phyloP scores from a whole-genome alignment of 2,113 vertebrate genomes.

The Seriola aureovittata region DNA sequence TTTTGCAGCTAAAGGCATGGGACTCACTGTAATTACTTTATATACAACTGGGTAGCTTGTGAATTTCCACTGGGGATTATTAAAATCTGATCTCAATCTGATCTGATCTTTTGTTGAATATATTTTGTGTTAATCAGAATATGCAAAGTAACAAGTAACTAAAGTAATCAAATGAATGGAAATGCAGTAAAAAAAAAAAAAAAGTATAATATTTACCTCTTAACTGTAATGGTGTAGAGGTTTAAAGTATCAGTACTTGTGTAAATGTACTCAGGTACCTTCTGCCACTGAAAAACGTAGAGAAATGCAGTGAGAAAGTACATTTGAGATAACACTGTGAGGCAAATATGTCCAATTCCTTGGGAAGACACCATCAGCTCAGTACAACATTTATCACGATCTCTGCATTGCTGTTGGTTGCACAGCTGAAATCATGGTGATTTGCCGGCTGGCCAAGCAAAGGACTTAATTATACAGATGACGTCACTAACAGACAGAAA shows the following conservation, averaged over 20 bases:
- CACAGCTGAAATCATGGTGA: background rate
- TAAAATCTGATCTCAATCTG: too few relatives aligned
- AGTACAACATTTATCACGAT: background rate
- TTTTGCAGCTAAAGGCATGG: too few relatives aligned
- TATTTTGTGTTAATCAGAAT: background rate
- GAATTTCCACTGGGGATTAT: background rate
- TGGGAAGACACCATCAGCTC: background rate
- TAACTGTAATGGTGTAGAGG: background rate
- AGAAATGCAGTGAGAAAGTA: background rate
- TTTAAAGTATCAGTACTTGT: background rate
- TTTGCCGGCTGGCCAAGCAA: background rate
- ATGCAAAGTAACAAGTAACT: background rate
- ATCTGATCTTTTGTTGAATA: background rate
- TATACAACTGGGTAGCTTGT: background rate
- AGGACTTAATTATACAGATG: constrained; percentile 14
- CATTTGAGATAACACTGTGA: background rate
- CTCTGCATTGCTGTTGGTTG: background rate
- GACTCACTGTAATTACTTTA: background rate
- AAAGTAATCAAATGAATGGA: background rate
- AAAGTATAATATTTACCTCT: too few relatives aligned
- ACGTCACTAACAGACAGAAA: constrained; percentile 1
- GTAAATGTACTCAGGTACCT: background rate
- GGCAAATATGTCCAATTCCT: background rate
- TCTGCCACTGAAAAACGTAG: background rate
- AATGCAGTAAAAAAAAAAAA: background rate